These are phyloP conservation scores for Stenopsyche tienmushanensis DNA, from an alignment of 1,140 invertebrate genomes.

Conservation along the genomic window DNA sequence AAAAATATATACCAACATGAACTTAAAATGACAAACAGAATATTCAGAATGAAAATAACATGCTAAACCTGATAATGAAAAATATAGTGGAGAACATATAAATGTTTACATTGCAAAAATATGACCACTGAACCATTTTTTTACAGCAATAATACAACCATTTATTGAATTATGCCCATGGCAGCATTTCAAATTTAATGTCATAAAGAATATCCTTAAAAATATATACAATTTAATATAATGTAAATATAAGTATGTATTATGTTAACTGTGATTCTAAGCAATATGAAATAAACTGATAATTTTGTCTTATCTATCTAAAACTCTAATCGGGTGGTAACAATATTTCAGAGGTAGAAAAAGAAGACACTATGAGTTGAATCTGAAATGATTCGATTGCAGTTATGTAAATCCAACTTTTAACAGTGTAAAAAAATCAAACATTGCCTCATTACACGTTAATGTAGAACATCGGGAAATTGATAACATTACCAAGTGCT, in stretches of 20 bases:
- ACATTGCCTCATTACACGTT: background rate
- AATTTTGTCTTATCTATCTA: constrained; percentile 28
- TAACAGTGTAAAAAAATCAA: constrained; percentile 16
- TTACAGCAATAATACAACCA: too few relatives aligned
- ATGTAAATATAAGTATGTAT: background rate
- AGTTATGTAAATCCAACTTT: constrained; percentile 11
- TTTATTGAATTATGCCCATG: background rate
- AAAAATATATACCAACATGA: too few relatives aligned
- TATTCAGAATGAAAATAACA: too few relatives aligned
- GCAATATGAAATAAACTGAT: constrained; percentile 27
- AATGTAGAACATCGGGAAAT: constrained; percentile 4
- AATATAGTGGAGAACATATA: too few relatives aligned
- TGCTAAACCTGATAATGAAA: too few relatives aligned
- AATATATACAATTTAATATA: constrained; percentile 9
- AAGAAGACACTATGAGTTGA: constrained; percentile 26
- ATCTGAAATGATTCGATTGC: constrained; percentile 19
- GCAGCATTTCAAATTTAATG: background rate
- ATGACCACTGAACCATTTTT: too few relatives aligned
- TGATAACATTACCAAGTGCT: constrained; percentile 13
- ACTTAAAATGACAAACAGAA: too few relatives aligned
- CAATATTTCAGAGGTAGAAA: constrained; percentile 32
- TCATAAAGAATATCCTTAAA: too few relatives aligned
- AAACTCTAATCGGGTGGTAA: constrained; percentile 26
- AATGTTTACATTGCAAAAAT: too few relatives aligned
- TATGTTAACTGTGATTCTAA: background rate